Base-by-base conservation (phyloP, 1,140 invertebrate genomes). In the Conus betulinus region DNA sequence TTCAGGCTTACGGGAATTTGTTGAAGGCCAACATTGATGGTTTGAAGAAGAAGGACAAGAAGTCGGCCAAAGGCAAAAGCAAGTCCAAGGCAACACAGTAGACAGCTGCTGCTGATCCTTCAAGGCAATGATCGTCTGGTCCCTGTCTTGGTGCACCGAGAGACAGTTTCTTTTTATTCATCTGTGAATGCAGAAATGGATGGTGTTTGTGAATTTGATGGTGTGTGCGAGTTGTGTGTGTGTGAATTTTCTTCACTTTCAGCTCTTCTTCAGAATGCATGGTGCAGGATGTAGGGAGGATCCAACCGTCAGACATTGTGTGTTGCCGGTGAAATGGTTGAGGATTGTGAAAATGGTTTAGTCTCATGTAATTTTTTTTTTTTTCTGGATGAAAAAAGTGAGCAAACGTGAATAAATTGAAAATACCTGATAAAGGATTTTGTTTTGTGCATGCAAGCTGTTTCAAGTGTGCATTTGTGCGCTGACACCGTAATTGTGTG, bases 1-100 rank as follows among this genome's bases (percentile, higher is more conserved):
- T 91, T 60, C 91, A 95, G 94, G 97, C 97, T 3, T 98, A 98
- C 95, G 97, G 97, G 93, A 97, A 97, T 95, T 95, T 98, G 89
- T 95, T 98, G 52, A 97, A 97, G 95, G 97, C 96, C n/a, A 98
- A 97, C 95, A 97, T 98, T 94, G 98, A 97, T 96, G 97, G 97
- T 89, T 95, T 98, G 85, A 98, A 98, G 94, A 97, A 98, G 95
- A 96, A 97, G 90, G 98, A 98, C 94, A 98, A 98, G 95, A 96
- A 94, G 87, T 92, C 92, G 52, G 90, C 92, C 20, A 92, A 92
- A 88, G 91, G 96, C 7, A 97, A 98, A 95, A 95, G 96, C 93
- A 95, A 98, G 96, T 94, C 97, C 90, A 97, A 98, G 96, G 96
- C 97, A 89, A 96, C 93, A 17, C 92, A 94, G 84, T 94, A 90